Percentiles rank a stretch among this genome's conserved stretches.
phyloP scores from a whole-genome alignment of 2,888 invertebrate species.

The Epistrophe eligans region DNA sequence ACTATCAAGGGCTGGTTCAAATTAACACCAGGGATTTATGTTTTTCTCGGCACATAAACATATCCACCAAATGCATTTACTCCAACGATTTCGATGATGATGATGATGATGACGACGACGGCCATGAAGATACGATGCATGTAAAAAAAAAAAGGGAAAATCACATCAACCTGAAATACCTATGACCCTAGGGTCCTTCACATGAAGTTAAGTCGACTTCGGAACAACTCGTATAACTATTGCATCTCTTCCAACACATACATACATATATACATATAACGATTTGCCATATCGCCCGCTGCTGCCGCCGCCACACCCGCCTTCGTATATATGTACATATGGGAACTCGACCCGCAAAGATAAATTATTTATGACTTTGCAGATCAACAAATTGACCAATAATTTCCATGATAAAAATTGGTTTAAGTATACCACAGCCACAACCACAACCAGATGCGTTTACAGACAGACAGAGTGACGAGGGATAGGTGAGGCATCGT shows the following conservation, averaged over 20 bases:
- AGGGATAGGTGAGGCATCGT: constrained; percentile 79
- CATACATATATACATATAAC: too few relatives aligned
- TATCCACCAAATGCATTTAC: constrained; percentile 67
- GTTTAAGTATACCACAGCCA: constrained; percentile 77
- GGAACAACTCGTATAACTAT: constrained; percentile 42
- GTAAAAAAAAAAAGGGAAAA: constrained; percentile 37
- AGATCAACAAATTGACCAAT: constrained; percentile 84
- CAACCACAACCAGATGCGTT: constrained; percentile 51
- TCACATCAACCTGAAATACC: constrained; percentile 65
- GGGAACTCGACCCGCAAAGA: constrained; percentile 54
- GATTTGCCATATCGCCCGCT: neutral
- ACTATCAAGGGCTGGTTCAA: constrained; percentile 74
- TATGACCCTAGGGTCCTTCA: constrained; percentile 74
- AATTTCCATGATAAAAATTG: constrained; percentile 81
- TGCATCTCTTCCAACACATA: constrained; percentile 2
- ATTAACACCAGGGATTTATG: constrained; percentile 75
- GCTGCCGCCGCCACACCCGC: neutral
- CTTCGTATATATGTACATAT: too few relatives aligned
- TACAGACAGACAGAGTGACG: constrained; percentile 21
- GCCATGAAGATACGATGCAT: constrained; percentile 40
- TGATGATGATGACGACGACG: constrained; percentile 44
- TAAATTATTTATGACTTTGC: constrained; percentile 83
- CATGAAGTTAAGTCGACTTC: constrained; percentile 30
- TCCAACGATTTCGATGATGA: constrained; percentile 18
- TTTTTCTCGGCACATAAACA: constrained; percentile 76